Percentiles rank a stretch among this genome's conserved stretches.
These are phyloP conservation scores for Sarcophilus harrisii DNA, from an alignment of 2,797 vertebrate species.

Conservation along the genomic window DNA sequence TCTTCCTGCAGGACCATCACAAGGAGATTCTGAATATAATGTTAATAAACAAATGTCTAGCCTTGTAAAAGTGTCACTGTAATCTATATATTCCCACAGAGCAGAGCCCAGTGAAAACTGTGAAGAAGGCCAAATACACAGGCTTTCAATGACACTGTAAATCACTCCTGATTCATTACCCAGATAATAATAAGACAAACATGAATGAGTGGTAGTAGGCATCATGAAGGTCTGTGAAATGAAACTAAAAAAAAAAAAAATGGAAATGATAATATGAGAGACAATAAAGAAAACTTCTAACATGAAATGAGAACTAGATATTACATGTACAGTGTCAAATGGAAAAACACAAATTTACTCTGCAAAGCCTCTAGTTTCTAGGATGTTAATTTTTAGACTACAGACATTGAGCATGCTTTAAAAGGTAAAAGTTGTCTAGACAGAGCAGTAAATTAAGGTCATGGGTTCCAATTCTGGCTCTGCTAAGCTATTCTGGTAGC, in stretches of 20 bases:
- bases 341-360: not conserved
- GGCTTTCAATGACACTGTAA: conserved; percentile 15
- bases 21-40: conserved; percentile 30
- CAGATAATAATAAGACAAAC: not conserved
- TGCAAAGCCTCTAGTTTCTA: not conserved
- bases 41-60: conserved; percentile 63
- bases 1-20: conserved; percentile 14
- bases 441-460: not conserved
- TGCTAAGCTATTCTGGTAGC: not conserved
- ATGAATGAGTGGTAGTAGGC: conserved; percentile 30
- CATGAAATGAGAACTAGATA: conserved; percentile 22
- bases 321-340: conserved; percentile 4
- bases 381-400: conserved; percentile 12
- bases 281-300: conserved; percentile 27
- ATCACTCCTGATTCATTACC: conserved; percentile 46
- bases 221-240: conserved; percentile 3
- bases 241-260: conserved; percentile 31
- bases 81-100: conserved; percentile 3
- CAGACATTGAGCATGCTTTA: not conserved
- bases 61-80: conserved; percentile 47
- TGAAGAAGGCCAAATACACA: conserved; percentile 22
- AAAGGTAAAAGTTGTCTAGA: too few species aligned
- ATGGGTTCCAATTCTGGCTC: not conserved
- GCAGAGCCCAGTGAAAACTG: conserved; percentile 29
- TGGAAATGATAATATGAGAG: conserved; percentile 27